These are phyloP conservation scores for Azorinus chamasolen DNA, from an alignment of 2,888 invertebrate species.

Conservation along the genomic window DNA sequence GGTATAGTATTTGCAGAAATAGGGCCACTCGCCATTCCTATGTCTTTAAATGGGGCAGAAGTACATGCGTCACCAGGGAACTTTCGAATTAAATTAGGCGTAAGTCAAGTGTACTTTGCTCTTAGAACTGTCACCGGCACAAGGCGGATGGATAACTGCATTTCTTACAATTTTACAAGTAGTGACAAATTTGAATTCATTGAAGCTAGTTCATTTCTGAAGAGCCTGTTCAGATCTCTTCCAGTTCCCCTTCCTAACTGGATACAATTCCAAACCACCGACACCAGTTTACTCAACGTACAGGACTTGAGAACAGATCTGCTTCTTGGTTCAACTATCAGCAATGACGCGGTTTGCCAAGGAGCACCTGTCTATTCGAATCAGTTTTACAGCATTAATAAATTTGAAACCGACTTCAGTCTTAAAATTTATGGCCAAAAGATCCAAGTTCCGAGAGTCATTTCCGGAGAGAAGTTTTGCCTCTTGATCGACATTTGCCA, in stretches of 20 bases:
- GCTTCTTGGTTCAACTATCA: constrained; percentile 34
- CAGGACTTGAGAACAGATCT: constrained; percentile 48
- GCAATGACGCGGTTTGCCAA: constrained; percentile 18
- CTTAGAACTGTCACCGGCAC: too few relatives aligned
- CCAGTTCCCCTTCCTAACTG: constrained; percentile 30
- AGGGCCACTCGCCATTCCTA: constrained; percentile 6
- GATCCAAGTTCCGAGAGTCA: constrained; percentile 26
- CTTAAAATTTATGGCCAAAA: constrained; percentile 31
- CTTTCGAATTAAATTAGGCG: background rate
- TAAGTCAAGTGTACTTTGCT: too few relatives aligned
- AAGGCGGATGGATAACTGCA: constrained; percentile 8
- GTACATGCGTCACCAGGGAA: background rate
- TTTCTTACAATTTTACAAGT: constrained; percentile 31
- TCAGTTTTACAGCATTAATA: constrained; percentile 47
- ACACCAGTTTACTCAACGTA: constrained; percentile 26
- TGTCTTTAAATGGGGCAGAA: constrained; percentile 17
- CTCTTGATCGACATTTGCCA: constrained; percentile 51
- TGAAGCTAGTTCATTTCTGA: constrained; percentile 33
- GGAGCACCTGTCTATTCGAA: constrained; percentile 48
- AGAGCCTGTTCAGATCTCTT: constrained; percentile 17
- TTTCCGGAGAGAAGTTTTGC: constrained; percentile 36
- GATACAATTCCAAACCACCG: constrained; percentile 14
- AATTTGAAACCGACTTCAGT: constrained; percentile 29
- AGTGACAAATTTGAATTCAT: constrained; percentile 44
- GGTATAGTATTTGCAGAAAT: constrained; percentile 30